Conservation (phyloP, 2,113 vertebrate species). For the Fulica atra region DNA sequence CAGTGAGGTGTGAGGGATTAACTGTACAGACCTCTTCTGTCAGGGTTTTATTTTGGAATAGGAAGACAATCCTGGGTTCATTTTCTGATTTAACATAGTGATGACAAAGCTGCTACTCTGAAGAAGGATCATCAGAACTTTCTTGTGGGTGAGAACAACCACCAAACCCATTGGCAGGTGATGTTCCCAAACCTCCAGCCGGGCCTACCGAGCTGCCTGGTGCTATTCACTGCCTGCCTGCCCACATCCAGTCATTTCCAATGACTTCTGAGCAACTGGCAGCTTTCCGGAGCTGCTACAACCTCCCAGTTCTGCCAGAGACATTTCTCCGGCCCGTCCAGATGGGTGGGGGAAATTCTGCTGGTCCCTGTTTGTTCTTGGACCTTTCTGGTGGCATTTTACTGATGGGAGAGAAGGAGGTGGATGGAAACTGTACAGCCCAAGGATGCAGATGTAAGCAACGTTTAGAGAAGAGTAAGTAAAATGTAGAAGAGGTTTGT, state of each 20-base stretch:
- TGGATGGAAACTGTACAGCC: neutral
- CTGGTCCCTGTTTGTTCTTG: neutral
- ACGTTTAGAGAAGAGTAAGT: neutral
- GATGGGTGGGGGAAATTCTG: neutral
- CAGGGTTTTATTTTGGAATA: neutral
- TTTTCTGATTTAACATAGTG: neutral
- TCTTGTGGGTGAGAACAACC: neutral
- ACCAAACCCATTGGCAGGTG: neutral
- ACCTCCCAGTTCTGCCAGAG: neutral
- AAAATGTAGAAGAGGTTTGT: neutral
- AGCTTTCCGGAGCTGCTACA: neutral
- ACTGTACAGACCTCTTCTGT: neutral
- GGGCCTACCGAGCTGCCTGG: neutral
- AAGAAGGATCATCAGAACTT: neutral
- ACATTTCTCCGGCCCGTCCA: neutral
- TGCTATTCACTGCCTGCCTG: accelerated
- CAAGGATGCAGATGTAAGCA: neutral
- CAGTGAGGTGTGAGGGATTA: neutral
- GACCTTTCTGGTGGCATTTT: neutral
- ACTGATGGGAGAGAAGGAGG: neutral
- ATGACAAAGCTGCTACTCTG: neutral
- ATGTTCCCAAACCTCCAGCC: neutral
- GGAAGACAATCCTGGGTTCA: neutral
- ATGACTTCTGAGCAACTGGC: neutral
- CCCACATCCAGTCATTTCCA: neutral